phyloP scores from a whole-genome alignment of 2,113 vertebrate genomes.

The Mus pahari region DNA sequence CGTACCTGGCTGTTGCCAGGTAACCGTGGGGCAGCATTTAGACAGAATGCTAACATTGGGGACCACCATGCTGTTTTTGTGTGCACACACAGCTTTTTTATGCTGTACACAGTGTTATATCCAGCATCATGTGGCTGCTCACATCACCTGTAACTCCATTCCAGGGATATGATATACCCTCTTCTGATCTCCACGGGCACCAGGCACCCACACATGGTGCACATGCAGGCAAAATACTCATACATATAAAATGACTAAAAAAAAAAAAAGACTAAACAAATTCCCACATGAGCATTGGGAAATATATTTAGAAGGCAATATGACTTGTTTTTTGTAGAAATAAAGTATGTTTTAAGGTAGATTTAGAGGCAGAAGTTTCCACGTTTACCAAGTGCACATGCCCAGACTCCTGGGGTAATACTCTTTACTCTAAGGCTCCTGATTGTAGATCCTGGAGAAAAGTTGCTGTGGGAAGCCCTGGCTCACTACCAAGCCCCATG shows the following conservation, averaged over 20 bases:
- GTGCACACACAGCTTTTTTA: background rate
- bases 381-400: rapidly evolving
- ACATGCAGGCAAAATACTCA: background rate
- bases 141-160: too few species aligned
- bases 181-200: background rate
- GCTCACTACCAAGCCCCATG: too few species aligned
- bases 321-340: background rate
- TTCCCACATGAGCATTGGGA: background rate
- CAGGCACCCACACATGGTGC: background rate
- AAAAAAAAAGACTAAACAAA: background rate
- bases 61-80: background rate
- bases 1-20: too few species aligned
- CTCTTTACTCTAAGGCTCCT: background rate
- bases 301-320: conserved; percentile 36
- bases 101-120: too few species aligned
- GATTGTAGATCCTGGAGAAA: background rate
- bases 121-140: background rate
- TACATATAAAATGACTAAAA: background rate
- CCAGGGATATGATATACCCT: background rate
- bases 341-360: background rate
- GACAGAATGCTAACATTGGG: too few species aligned
- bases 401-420: background rate
- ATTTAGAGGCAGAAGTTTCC: background rate
- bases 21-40: too few species aligned
- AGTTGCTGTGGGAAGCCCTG: too few species aligned